Percentiles rank a stretch among this genome's conserved stretches.
These are phyloP conservation scores for Marmota monax DNA, from an alignment of 2,113 vertebrate species.

Conservation along the genomic window DNA sequence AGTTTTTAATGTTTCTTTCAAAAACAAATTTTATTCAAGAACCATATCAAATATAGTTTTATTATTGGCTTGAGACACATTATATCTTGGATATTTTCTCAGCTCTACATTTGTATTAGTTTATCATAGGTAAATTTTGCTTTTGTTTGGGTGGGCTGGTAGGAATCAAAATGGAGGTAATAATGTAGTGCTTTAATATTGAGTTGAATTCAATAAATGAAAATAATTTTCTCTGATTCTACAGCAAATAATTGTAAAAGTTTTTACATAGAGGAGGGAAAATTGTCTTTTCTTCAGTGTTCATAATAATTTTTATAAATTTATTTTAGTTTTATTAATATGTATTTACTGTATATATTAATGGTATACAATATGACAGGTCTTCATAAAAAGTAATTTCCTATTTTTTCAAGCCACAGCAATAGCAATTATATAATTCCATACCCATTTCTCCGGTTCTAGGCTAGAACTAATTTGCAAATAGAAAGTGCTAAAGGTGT, in stretches of 20 bases:
- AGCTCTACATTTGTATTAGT: conserved; percentile 43
- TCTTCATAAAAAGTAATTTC: not conserved
- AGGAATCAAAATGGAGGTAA: not conserved
- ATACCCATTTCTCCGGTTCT: not conserved
- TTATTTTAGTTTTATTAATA: not conserved
- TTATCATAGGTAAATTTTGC: not conserved
- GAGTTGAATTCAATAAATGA: conserved; percentile 7
- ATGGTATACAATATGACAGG: not conserved
- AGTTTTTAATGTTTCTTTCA: conserved; percentile 41
- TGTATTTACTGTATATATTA: not conserved
- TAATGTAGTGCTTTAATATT: not conserved
- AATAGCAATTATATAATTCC: not conserved
- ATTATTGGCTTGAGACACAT: not conserved
- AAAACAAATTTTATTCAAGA: conserved; percentile 35
- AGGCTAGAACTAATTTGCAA: conserved; percentile 35
- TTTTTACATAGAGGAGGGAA: not conserved
- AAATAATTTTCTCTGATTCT: not conserved
- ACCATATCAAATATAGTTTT: conserved; percentile 29
- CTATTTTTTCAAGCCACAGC: not conserved
- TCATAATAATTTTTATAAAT: not conserved
- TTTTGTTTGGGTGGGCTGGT: not conserved
- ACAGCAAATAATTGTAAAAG: not conserved
- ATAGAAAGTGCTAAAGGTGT: not conserved
- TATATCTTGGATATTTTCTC: not conserved
- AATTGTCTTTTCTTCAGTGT: not conserved